These are phyloP conservation scores for Aplodontia rufa DNA, from an alignment of 2,113 vertebrate genomes.

Conservation along the genomic window DNA sequence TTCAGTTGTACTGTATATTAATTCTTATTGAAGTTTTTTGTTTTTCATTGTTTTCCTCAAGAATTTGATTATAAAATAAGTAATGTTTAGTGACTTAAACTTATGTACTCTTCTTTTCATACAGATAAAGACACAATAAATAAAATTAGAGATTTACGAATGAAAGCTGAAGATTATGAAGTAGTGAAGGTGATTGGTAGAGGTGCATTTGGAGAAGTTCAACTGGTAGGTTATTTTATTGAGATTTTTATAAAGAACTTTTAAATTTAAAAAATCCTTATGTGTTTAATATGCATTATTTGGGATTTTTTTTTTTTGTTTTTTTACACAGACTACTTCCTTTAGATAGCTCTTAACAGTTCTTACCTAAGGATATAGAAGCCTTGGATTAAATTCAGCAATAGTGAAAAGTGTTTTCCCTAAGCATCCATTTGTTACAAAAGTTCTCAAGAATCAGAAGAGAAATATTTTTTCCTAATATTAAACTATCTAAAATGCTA, in stretches of 20 bases:
- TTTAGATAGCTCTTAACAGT: conserved; percentile 34
- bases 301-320: no score
- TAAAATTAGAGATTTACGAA: conserved; percentile 97
- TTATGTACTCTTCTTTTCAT: conserved; percentile 70
- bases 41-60: neutral
- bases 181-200: conserved; percentile 99
- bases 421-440: neutral
- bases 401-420: neutral
- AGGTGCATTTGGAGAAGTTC: conserved; percentile 98
- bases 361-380: conserved; percentile 42
- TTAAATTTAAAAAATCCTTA: conserved; percentile 31
- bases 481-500: neutral
- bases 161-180: conserved; percentile 99
- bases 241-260: neutral
- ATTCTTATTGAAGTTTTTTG: neutral
- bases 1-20: neutral
- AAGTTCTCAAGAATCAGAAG: neutral
- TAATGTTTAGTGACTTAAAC: conserved; percentile 52
- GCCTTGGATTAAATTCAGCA: neutral
- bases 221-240: conserved; percentile 90
- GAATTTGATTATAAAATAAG: conserved; percentile 53
- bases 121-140: conserved; percentile 97
- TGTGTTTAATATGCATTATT: conserved; percentile 34
- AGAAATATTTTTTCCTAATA: conserved; percentile 13
- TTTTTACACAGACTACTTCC: conserved; percentile 39